These are phyloP conservation scores for Caenorhabditis briggsae DNA, from an alignment of 1,140 invertebrate species.

Conservation along the genomic window DNA sequence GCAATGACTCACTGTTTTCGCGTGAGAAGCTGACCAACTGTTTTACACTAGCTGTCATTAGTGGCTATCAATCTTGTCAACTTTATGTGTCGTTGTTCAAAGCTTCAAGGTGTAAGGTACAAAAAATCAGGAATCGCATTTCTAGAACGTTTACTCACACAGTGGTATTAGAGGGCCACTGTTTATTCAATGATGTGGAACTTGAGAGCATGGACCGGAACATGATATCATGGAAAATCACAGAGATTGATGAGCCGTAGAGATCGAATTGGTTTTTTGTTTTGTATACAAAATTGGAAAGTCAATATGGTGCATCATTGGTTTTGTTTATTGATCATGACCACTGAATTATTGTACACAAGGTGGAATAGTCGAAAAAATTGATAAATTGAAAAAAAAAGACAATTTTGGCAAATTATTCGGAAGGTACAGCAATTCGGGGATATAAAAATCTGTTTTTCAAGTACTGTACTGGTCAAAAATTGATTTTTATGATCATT, in stretches of 20 bases:
- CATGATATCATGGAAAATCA: constrained; percentile 14
- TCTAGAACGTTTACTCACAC: constrained; percentile 47
- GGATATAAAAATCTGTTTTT: no score
- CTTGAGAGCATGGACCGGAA: constrained; percentile 43
- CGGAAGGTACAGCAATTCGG: no score
- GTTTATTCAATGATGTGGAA: constrained; percentile 51
- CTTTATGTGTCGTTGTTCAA: no score
- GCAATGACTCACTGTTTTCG: constrained; percentile 18
- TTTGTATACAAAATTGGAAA: neutral
- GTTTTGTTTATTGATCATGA: constrained; percentile 2
- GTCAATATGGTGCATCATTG: neutral
- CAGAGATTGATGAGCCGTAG: neutral
- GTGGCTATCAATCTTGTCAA: neutral
- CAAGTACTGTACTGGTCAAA: no score
- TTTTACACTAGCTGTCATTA: constrained; percentile 13
- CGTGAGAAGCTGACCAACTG: constrained; percentile 33
- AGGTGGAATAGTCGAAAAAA: no score
- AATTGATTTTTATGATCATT: no score
- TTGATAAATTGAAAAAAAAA: no score
- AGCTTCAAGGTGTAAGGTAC: neutral
- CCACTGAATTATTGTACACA: neutral
- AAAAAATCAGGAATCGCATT: neutral
- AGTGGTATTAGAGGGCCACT: neutral
- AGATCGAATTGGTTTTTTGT: neutral
- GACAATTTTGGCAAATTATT: no score